Conservation (phyloP, 2,797 vertebrate genomes). For the Acanthis flammea region DNA sequence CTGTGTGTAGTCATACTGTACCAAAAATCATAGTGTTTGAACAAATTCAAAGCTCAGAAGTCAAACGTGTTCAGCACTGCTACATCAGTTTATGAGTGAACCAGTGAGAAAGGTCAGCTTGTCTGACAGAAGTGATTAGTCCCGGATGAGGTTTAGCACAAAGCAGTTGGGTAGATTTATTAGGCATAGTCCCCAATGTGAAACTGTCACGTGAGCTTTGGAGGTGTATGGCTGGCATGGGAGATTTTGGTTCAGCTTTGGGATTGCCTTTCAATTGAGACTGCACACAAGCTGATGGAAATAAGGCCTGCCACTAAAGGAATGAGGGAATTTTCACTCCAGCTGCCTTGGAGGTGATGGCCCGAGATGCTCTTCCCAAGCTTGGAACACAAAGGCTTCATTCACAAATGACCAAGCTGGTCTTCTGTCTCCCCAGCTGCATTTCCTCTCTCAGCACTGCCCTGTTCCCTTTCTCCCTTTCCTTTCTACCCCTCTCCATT, state of each 20-base stretch:
- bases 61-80: neutral
- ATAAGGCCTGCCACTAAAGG: neutral
- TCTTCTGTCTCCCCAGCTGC: neutral
- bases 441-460: neutral
- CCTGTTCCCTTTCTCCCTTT: neutral
- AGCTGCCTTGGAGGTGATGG: neutral
- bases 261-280: neutral
- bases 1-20: neutral
- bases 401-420: neutral
- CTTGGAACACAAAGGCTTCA: neutral
- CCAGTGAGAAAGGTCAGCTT: neutral
- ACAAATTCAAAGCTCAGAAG: neutral
- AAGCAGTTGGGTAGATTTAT: neutral
- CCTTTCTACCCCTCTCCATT: fast-evolving
- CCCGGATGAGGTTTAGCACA: neutral
- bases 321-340: neutral
- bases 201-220: neutral
- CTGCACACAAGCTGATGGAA: too few species aligned
- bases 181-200: neutral
- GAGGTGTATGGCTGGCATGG: neutral
- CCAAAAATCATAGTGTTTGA: neutral
- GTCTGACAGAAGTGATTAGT: neutral
- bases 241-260: neutral
- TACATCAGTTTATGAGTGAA: neutral
- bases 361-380: neutral